Base-by-base conservation (phyloP, 2,113 vertebrate species). In the Girardinichthys multiradiatus region DNA sequence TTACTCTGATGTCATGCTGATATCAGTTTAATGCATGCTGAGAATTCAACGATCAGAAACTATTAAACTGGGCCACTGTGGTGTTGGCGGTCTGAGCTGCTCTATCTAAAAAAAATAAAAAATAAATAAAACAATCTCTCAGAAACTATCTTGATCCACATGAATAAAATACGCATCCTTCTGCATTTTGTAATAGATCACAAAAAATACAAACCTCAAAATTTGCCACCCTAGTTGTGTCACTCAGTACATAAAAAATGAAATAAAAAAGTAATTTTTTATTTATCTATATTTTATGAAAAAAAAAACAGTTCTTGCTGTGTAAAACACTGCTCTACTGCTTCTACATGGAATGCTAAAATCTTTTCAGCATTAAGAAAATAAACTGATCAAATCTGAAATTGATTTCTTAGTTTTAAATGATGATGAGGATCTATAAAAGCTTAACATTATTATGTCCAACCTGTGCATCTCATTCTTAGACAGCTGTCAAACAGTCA, bases 21-120 rank as follows among this genome's bases (percentile, higher is more conserved):
- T 60, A 69, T 76, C 61, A 81, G 63, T 86, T 77, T 69, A 64
- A 61, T 65, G 65, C 67, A 79, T 58, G 72, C 77, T 74, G 76
- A 33, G 66, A 26, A 65, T 66, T 73, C 61, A 76, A 77, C 28
- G 30, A 57, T 35, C 33, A 39, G n/a, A 59, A 45, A 59, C 31
- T 35, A 27, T 62, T 28, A 63, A 71, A 68, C 29, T 21, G 12
- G 30, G 42, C 17, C 11, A 3, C 9, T 57, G 19, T 33, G 9
- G 39, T 27, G 60, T 64, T 70, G 57, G 68, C 9, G 17, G 28
- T 51, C 75, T 48, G 51, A n/a, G 24, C 24, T 63, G 15, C 31
- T n/a, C 61, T 63, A 21, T 28, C 15, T 15, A 12, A 30, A 10
- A 26, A 13, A 26, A 37, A n/a, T 1, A n/a, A n/a, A 26, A n/a